Base-by-base conservation (phyloP, 2,797 vertebrate species). In the Caiman crocodilus region DNA sequence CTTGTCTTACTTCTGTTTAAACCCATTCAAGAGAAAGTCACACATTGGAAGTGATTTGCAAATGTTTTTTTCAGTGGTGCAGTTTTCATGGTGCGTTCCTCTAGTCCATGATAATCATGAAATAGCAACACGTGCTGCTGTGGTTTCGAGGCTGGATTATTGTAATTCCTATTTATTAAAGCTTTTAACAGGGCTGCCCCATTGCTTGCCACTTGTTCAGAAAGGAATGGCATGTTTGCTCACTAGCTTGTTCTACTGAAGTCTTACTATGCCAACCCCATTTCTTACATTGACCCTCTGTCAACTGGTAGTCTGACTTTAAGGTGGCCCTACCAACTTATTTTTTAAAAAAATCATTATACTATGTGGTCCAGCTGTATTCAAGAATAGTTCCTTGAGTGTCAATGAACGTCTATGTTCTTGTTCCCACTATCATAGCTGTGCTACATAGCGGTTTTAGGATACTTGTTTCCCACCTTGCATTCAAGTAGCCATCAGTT, bases 21-120 rank as follows among this genome's bases (percentile, higher is more conserved):
- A 77, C 84, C 90, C 90, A 91, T 93, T 94, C 82, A 82, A 60
- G 64, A 87, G 82, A 92, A 95, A 94, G 88, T 90, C 75, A 82
- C 82, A 90, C 86, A 80, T 87, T 95, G 95, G 75, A 76, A 92
- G 35, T 86, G 74, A 91, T 90, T 93, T 95, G 90, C 88, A 90
- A 96, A 90, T 87, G 59, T 90, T 93, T 96, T 78, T 87, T 96
- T 96, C 86, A 90, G 87, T 67, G 92, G 91, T 83, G 77, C 85
- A 81, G 91, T 92, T 85, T 96, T 95, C 94, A 91, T 91, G 83
- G 90, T 83, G 79, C 92, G 83, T 93, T 91, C 91, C 90, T 77
- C 87, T 88, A 87, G 79, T 90, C 0, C 25, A 0, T 50, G 90
- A 84, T 85, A 87, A 85, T 79, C 18, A 82, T 14, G 2, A 73